A percentile compares a stretch with the other conserved stretches of the same genome.
Evolutionary conservation across 1,140 invertebrate genomes (phyloP).

Genomic region (Lordiphosa mommai): DNA sequence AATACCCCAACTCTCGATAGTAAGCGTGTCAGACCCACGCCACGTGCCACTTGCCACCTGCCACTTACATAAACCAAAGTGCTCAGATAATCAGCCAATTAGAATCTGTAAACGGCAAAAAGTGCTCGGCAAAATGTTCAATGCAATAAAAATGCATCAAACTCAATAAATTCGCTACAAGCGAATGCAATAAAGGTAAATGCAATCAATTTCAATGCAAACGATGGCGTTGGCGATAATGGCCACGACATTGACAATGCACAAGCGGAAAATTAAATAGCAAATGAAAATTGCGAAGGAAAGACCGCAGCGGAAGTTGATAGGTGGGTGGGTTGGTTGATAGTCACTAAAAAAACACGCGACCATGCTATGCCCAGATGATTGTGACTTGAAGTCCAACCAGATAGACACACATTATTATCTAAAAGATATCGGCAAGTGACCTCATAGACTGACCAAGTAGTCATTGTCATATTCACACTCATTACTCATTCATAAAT

Average conservation of each 20-base stretch:
- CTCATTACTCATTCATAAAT: too few relatives aligned
- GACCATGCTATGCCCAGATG: background rate
- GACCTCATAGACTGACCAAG: too few relatives aligned
- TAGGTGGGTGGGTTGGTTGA: background rate
- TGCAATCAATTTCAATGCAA: constrained; percentile 71
- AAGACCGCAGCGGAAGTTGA: constrained; percentile 34
- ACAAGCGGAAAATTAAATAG: constrained; percentile 60
- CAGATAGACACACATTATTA: constrained; percentile 2
- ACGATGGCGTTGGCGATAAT: constrained; percentile 26
- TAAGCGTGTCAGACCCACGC: constrained; percentile 9
- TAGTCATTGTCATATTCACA: too few relatives aligned
- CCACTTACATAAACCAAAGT: constrained; percentile 5
- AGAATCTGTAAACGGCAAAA: constrained; percentile 12
- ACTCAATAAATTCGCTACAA: constrained; percentile 39
- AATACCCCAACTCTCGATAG: background rate
- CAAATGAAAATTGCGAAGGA: constrained; percentile 31
- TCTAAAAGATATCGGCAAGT: background rate
- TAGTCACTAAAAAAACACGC: constrained; percentile 13
- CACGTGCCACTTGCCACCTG: constrained; percentile 14
- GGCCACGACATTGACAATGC: constrained; percentile 32
- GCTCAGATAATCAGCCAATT: constrained; percentile 16
- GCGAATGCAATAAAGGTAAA: constrained; percentile 58
- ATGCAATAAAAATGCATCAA: constrained; percentile 3
- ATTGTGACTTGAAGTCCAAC: background rate
- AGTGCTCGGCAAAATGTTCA: constrained; percentile 3